These are phyloP conservation scores for Ptycholaimellus sp. DNA, from an alignment of 2,888 invertebrate genomes.

Conservation along the genomic window DNA sequence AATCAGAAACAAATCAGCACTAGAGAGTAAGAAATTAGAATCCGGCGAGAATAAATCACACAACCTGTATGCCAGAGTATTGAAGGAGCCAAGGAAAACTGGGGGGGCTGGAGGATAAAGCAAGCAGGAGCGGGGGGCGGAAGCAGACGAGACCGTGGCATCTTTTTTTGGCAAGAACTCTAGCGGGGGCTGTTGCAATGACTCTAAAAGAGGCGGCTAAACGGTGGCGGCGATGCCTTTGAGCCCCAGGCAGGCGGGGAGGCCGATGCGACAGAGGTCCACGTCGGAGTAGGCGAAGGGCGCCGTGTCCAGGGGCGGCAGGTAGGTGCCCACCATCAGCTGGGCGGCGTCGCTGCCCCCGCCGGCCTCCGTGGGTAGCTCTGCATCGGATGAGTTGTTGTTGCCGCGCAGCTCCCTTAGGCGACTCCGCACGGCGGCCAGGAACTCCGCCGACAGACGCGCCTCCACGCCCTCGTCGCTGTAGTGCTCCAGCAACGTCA, in stretches of 20 bases:
- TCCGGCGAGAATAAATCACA: too few relatives aligned
- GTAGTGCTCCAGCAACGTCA: constrained; percentile 21
- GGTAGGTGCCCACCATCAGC: constrained; percentile 17
- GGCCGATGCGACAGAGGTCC: constrained; percentile 13
- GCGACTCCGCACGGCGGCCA: constrained; percentile 12
- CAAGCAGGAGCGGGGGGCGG: too few relatives aligned
- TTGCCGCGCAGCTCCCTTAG: constrained; percentile 12
- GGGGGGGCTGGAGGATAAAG: too few relatives aligned
- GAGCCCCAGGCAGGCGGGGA: constrained; percentile 16
- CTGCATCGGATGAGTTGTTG: constrained; percentile 6
- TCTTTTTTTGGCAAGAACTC: too few relatives aligned
- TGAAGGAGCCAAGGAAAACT: too few relatives aligned
- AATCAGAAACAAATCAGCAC: too few relatives aligned
- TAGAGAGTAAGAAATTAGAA: too few relatives aligned
- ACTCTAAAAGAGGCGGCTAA: too few relatives aligned
- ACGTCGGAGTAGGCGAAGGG: constrained; percentile 19
- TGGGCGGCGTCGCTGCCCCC: neutral
- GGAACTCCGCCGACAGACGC: constrained; percentile 14
- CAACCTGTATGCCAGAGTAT: too few relatives aligned
- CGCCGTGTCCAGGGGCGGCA: constrained; percentile 15
- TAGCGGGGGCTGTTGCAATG: too few relatives aligned
- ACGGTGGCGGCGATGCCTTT: constrained; percentile 14
- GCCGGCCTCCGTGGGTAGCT: neutral
- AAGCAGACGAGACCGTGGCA: too few relatives aligned
- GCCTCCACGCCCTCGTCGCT: constrained; percentile 19